Evolutionary conservation across 2,113 vertebrate species (phyloP).

Genomic region (Mesitornis unicolor): DNA sequence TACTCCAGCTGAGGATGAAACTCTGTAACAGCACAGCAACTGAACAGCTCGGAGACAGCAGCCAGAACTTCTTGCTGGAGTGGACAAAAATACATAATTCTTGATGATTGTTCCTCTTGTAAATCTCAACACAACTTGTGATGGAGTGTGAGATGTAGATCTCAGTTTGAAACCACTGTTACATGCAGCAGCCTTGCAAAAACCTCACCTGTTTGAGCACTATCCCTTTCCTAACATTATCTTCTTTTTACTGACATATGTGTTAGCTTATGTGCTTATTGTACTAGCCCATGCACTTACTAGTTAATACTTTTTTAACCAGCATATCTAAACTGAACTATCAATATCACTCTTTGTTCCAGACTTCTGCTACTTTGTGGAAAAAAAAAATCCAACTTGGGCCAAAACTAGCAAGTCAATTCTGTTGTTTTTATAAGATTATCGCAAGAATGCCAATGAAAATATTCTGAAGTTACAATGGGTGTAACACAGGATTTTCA

Average conservation of each 20-base stretch:
- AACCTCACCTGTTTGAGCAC: not conserved
- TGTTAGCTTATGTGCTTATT: not conserved
- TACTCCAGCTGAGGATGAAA: not conserved
- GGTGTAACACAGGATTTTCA: constrained; percentile 69
- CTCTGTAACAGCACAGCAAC: not conserved
- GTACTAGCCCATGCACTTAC: not conserved
- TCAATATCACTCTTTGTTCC: constrained; percentile 33
- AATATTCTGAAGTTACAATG: constrained; percentile 76
- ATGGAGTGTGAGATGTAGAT: not conserved
- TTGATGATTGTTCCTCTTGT: not conserved
- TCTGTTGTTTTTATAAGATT: constrained; percentile 68
- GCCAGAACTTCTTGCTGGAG: not conserved
- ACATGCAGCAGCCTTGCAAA: not conserved
- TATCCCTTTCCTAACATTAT: not conserved
- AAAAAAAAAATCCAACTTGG: constrained; percentile 39
- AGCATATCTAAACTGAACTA: not conserved
- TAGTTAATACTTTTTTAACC: not conserved
- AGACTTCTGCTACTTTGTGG: constrained; percentile 26
- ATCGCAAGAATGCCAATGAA: constrained; percentile 67
- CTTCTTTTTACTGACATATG: not conserved
- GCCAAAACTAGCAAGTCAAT: constrained; percentile 59
- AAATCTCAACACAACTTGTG: not conserved
- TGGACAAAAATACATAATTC: not conserved
- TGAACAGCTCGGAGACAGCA: not conserved
- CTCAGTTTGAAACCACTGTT: not conserved